phyloP scores from a whole-genome alignment of 2,888 invertebrate species.

The Caenorhabditis becei region DNA sequence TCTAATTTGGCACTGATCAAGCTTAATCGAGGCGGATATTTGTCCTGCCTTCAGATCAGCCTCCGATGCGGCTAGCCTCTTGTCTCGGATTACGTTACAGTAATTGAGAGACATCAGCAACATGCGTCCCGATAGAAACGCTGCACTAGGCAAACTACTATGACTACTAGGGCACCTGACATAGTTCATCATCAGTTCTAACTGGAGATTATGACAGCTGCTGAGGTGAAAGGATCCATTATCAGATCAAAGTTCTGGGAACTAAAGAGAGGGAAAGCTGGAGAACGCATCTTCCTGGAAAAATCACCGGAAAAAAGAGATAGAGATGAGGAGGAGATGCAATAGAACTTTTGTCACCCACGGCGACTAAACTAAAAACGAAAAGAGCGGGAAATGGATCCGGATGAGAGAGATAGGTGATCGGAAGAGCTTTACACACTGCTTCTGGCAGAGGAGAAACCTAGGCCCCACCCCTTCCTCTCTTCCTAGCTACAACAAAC shows the following conservation, averaged over 20 bases:
- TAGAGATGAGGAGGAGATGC: conserved; percentile 11
- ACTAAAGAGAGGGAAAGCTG: neutral
- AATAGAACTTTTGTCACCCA: conserved; percentile 37
- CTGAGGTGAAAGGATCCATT: conserved; percentile 2
- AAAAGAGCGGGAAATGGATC: conserved; percentile 34
- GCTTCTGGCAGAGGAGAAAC: conserved; percentile 21
- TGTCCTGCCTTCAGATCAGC: conserved; percentile 23
- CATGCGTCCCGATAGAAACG: conserved; percentile 7
- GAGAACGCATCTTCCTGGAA: conserved; percentile 12
- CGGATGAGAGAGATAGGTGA: conserved; percentile 34
- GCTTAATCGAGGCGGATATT: conserved; percentile 49
- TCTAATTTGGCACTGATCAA: conserved; percentile 60
- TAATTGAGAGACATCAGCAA: conserved; percentile 42
- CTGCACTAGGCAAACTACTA: conserved; percentile 20
- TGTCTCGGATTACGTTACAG: conserved; percentile 50
- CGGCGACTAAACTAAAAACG: conserved; percentile 56
- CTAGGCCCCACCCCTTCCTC: conserved; percentile 28
- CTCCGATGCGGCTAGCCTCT: conserved; percentile 17
- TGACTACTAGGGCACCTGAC: conserved; percentile 20
- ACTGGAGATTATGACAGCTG: conserved; percentile 47
- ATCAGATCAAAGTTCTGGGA: conserved; percentile 41
- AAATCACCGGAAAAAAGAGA: conserved; percentile 17
- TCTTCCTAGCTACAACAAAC: conserved; percentile 25
- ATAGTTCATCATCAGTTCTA: conserved; percentile 48
- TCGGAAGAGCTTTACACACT: conserved; percentile 51